Evolutionary conservation across 2,888 invertebrate genomes (phyloP).

Genomic region (Phorcus lineatus): DNA sequence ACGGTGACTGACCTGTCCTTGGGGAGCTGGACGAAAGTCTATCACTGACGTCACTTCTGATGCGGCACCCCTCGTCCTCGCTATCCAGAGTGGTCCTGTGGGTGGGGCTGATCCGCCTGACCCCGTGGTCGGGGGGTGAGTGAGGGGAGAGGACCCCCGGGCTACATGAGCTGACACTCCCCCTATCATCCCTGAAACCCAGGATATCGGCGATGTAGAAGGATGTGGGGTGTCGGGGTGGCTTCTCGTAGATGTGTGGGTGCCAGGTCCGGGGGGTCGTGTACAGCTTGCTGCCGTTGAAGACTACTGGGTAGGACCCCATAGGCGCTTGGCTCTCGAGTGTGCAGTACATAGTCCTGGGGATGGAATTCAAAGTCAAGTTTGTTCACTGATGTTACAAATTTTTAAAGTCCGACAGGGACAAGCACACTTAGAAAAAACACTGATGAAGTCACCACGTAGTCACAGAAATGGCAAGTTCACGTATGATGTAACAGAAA

Average conservation of each 20-base stretch:
- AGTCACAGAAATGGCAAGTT: no score
- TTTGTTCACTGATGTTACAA: no score
- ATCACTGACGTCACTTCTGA: conserved; percentile 24
- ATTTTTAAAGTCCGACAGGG: no score
- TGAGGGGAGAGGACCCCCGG: not conserved
- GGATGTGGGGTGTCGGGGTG: conserved; percentile 88
- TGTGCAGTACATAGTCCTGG: conserved; percentile 1
- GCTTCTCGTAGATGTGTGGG: conserved; percentile 90
- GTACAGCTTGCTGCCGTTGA: conserved; percentile 39
- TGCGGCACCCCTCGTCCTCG: not conserved
- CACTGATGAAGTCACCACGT: no score
- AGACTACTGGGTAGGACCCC: conserved; percentile 28
- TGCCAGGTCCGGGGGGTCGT: conserved; percentile 82
- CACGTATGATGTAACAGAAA: no score
- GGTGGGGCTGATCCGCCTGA: not conserved
- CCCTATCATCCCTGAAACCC: conserved; percentile 77
- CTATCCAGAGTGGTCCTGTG: not conserved
- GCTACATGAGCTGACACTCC: not conserved
- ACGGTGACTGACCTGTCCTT: not conserved
- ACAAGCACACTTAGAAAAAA: no score
- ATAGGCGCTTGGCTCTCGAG: conserved; percentile 8
- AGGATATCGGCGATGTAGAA: conserved; percentile 92
- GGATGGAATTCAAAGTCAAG: no score
- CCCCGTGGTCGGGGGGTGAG: conserved; percentile 2
- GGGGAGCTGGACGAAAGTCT: conserved; percentile 16